Evolutionary conservation across 2,888 invertebrate species (phyloP).

Genomic region (Rhabditoides inermis): DNA sequence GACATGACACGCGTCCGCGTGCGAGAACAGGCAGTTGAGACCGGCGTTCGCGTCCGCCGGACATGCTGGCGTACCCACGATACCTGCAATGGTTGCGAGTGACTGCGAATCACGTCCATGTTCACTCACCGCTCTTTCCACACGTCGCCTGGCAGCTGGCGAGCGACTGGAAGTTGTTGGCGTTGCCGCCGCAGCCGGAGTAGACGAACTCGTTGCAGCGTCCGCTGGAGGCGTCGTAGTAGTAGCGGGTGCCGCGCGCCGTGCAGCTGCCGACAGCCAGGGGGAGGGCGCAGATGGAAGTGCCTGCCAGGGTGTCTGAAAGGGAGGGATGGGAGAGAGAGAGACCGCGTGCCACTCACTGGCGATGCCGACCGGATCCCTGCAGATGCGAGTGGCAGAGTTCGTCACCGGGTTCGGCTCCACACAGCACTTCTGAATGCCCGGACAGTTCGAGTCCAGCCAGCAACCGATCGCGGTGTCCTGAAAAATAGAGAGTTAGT

Average conservation of each 20-base stretch:
- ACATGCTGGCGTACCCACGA: slow-evolving; percentile 45
- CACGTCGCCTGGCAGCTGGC: slow-evolving; percentile 47
- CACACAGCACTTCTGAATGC: slow-evolving; percentile 51
- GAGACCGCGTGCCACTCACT: slow-evolving; percentile 26
- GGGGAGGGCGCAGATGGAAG: slow-evolving; percentile 44
- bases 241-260: slow-evolving; percentile 37
- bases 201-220: slow-evolving; percentile 36
- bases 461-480: slow-evolving; percentile 46
- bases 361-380: slow-evolving; percentile 46
- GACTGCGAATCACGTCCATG: background rate
- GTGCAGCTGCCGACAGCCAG: slow-evolving; percentile 42
- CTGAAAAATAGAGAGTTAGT: slow-evolving; percentile 20
- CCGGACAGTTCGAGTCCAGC: slow-evolving; percentile 49
- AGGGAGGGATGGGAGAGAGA: no score
- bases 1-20: slow-evolving; percentile 45
- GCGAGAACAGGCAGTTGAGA: slow-evolving; percentile 45
- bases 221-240: slow-evolving; percentile 44
- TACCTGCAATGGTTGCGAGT: slow-evolving; percentile 23
- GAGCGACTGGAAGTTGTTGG: slow-evolving; percentile 49
- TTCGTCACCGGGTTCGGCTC: slow-evolving; percentile 49
- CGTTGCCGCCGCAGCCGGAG: slow-evolving; percentile 43
- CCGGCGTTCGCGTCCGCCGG: slow-evolving; percentile 46
- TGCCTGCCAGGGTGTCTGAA: slow-evolving; percentile 19
- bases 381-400: slow-evolving; percentile 45
- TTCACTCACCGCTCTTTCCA: slow-evolving; percentile 23